Conservation (phyloP, 2,797 vertebrate genomes). For the Gambelia wislizenii region DNA sequence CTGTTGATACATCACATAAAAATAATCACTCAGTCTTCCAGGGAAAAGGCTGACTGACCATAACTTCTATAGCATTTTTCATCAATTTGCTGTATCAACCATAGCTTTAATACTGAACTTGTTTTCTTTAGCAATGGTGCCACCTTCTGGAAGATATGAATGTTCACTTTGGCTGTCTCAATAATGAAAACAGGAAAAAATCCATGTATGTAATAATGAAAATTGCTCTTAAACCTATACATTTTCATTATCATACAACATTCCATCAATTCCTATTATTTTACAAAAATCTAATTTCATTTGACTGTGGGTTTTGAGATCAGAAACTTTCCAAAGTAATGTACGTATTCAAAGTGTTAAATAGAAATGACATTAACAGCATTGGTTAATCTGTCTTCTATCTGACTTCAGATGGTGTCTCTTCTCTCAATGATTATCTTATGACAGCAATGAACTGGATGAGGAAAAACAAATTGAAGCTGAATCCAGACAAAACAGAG, state of each 20-base stretch:
- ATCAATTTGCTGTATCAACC: slow-evolving; percentile 44
- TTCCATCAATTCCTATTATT: neutral
- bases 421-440: too few relatives aligned
- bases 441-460: too few relatives aligned
- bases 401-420: too few relatives aligned
- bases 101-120: neutral
- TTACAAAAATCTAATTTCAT: rapidly evolving
- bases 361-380: neutral
- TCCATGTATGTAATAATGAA: neutral
- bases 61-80: slow-evolving; percentile 33
- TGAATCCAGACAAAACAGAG: too few relatives aligned
- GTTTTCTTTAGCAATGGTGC: slow-evolving; percentile 80
- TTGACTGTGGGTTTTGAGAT: neutral
- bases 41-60: neutral
- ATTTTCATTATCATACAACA: rapidly evolving
- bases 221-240: rapidly evolving
- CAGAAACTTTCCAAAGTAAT: neutral
- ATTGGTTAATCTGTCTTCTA: neutral
- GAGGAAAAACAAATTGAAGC: too few relatives aligned
- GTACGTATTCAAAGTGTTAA: neutral
- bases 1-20: neutral
- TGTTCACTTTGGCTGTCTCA: slow-evolving; percentile 10
- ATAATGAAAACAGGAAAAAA: neutral
- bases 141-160: slow-evolving; percentile 71
- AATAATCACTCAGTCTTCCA: neutral